These are phyloP conservation scores for Scaptodrosophila lebanonensis DNA, from an alignment of 1,140 invertebrate species.

Conservation along the genomic window DNA sequence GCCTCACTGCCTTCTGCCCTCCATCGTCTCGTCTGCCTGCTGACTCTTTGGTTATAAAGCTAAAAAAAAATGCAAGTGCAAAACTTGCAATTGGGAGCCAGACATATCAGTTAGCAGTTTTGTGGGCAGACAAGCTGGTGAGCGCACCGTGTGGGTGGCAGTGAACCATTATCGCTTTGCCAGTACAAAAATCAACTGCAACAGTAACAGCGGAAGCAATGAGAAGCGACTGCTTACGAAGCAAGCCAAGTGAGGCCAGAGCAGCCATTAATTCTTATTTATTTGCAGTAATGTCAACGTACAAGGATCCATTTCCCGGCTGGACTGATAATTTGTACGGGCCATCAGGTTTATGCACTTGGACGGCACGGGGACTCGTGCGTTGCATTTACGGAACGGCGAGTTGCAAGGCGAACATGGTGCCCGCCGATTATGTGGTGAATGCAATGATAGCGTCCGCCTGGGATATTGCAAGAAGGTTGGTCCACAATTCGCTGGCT, in stretches of 20 bases:
- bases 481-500: constrained; percentile 16
- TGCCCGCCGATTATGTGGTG: constrained; percentile 88
- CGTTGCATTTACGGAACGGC: constrained; percentile 81
- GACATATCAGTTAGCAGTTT: constrained; percentile 62
- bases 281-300: constrained; percentile 83
- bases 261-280: constrained; percentile 73
- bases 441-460: constrained; percentile 86
- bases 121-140: constrained; percentile 10
- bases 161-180: constrained; percentile 57
- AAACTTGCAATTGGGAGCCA: constrained; percentile 62
- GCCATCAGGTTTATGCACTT: constrained; percentile 81
- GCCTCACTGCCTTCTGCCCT: constrained; percentile 19
- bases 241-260: constrained; percentile 35
- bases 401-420: constrained; percentile 82
- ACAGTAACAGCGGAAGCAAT: constrained; percentile 6
- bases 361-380: constrained; percentile 82
- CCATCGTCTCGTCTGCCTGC: too few relatives aligned
- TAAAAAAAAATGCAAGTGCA: constrained; percentile 50
- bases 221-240: too few relatives aligned
- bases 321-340: constrained; percentile 92
- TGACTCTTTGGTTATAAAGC: too few relatives aligned
- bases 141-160: not conserved
- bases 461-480: constrained; percentile 81
- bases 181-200: constrained; percentile 60
- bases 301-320: constrained; percentile 83